phyloP scores from a whole-genome alignment of 2,797 vertebrate species.

The Lepus oiostolus region DNA sequence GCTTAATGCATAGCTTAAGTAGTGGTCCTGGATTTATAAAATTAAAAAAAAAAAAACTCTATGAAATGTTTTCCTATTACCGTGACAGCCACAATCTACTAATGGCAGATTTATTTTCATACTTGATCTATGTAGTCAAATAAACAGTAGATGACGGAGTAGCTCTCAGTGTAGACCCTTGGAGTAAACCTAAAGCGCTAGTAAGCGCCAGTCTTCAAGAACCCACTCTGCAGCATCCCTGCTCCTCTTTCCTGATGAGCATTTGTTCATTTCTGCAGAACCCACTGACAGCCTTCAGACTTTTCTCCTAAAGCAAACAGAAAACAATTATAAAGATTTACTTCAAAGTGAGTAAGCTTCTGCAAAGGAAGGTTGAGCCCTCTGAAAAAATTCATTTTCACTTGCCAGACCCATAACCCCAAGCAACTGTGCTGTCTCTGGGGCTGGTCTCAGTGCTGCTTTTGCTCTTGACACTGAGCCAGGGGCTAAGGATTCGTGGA shows the following conservation, averaged over 20 bases:
- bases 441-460: neutral
- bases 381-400: slow-evolving; percentile 52
- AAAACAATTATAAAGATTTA: slow-evolving; percentile 72
- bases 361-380: slow-evolving; percentile 60
- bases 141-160: neutral
- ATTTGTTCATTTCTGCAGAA: neutral
- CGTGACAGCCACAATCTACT: neutral
- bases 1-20: neutral
- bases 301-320: slow-evolving; percentile 60
- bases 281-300: slow-evolving; percentile 50
- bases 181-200: neutral
- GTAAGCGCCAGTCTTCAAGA: neutral
- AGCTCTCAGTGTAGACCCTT: neutral
- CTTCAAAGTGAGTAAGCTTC: slow-evolving; percentile 56
- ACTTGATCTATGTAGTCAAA: neutral
- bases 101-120: neutral
- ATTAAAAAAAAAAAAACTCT: neutral
- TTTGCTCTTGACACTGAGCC: slow-evolving; percentile 54
- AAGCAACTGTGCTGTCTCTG: neutral
- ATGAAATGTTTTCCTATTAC: slow-evolving; percentile 20
- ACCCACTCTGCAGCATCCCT: neutral
- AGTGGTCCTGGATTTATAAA: neutral
- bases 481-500: slow-evolving; percentile 43
- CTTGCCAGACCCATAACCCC: neutral
- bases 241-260: neutral